phyloP scores from a whole-genome alignment of 35 echinoderm and acorn worm species.

The Apostichopus parvimensis region DNA sequence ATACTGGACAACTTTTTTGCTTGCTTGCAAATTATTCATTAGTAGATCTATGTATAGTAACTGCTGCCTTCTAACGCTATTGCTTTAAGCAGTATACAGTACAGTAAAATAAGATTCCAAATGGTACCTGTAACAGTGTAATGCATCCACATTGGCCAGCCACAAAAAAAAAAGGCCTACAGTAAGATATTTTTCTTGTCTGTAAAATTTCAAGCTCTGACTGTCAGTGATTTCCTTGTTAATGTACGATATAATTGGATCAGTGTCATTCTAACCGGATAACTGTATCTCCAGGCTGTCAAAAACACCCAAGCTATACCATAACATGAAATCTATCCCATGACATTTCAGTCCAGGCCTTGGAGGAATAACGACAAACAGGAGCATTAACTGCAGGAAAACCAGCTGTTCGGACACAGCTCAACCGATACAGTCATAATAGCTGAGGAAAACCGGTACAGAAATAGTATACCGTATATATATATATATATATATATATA shows the following conservation, averaged over 20 bases:
- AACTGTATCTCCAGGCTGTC: neutral
- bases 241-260: neutral
- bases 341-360: neutral
- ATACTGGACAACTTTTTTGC: too few relatives aligned
- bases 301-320: neutral
- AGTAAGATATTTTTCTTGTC: neutral
- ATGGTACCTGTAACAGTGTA: too few relatives aligned
- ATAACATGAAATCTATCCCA: neutral
- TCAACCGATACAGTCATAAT: neutral
- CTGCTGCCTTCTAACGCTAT: too few relatives aligned
- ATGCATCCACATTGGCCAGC: too few relatives aligned
- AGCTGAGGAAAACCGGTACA: too few relatives aligned
- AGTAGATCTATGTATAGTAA: too few relatives aligned
- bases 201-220: neutral
- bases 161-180: too few relatives aligned
- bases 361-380: neutral
- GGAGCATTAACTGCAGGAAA: neutral
- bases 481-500: too few relatives aligned
- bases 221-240: neutral
- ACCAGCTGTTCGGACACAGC: neutral
- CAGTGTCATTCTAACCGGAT: neutral
- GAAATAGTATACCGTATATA: too few relatives aligned
- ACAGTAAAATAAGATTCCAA: too few relatives aligned
- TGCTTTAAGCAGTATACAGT: too few relatives aligned
- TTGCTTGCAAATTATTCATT: too few relatives aligned